Base-by-base conservation (phyloP, 2,797 vertebrate genomes). In the Scarus forsteni region DNA sequence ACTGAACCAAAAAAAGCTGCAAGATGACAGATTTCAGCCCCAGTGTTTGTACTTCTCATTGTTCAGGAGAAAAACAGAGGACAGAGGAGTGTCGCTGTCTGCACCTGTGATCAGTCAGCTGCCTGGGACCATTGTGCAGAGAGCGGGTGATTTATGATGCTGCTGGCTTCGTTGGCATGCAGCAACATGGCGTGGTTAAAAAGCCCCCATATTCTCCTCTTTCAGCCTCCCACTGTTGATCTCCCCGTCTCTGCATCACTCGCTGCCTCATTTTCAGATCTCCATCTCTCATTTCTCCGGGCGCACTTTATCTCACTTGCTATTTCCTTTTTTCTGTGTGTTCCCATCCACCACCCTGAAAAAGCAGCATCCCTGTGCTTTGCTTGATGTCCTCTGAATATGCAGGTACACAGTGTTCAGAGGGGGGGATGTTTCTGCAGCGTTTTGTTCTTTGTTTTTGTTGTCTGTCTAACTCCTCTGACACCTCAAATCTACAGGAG, bases 101-200 rank as follows among this genome's bases (percentile, higher is more conserved):
- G 79, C 85, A 88, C 86, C 81, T 90, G 88, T 80, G 80, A 86
- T 83, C 76, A 56, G 63, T 81, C 70, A 15, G 66, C 60, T 5
- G 55, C 55, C 77, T 78, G 69, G 19, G 36, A 55, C 27, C 68
- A 66, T 55, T 34, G 48, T 72, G 73, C 58, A 5, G 58, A 19
- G 49, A 56, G 0, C 1, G 44, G 46, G 54, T 71, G 76, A 84
- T 85, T 85, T 84, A 84, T 78, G 61, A 83, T 12, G 63, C 58
- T 16, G 19, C 68, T 14, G 75, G 63, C 77, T 86, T 57, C 56
- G 53, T 53, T 79, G 79, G 73, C 82, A 62, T 68, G 85, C 74
- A 66, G 73, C 65, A 73, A 79, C 86, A 85, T 10, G 73, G 77
- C 16, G 69, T 42, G 76, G 55, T 78, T 70, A 38, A 68, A 81